Evolutionary conservation across 92 coral and sea anemone species (phyloP), one percentile per base, ranked within the genome.

Genomic region (Paramuricea clavata): DNA sequence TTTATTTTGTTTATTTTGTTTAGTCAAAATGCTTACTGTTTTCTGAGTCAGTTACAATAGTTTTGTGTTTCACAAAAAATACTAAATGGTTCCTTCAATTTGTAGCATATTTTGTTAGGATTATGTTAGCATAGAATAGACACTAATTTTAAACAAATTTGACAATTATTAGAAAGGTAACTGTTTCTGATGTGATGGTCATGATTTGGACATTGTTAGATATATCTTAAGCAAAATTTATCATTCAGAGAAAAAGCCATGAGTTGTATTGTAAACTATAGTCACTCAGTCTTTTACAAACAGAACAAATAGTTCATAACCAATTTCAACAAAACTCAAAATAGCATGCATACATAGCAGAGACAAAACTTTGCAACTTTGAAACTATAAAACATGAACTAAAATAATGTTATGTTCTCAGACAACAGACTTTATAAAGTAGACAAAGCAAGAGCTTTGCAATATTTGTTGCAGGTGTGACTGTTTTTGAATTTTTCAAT

Each of bases 401-500:
- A 32, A 22, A 62, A 12, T 62, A 27, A 36, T 33, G 44, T 33
- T 35, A 72, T 72, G 78, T 42, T 42, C 50, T 25, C 41, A 32
- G 27, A 33, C 54, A 72, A 3, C 56, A 43, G 56, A 49, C 56
- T 27, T 47, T 15, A 68, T 70, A 70, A 19, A 70, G 50, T 15
- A 35, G 76, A 36, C 76, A 70, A 70, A 49, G 22, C 36, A 74
- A 74, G 60, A 43, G 36, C 36, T 74, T 69, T 83, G 87, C 87
- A 83, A 69, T 68, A 83, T 11, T 47, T 70, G 47, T 68, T 83
- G 87, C 87, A 83, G 47, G 4, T 69, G 67, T 83, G 87, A 68
- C 49, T 70, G 28, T 27, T 26, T 39, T 10, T 72, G 69, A 83
- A 83, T 60, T 27, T 83, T 3, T 70, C 62, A 50, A 69, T 84